These are phyloP conservation scores for Austrofundulus limnaeus DNA, from an alignment of 2,113 vertebrate genomes.

Conservation along the genomic window DNA sequence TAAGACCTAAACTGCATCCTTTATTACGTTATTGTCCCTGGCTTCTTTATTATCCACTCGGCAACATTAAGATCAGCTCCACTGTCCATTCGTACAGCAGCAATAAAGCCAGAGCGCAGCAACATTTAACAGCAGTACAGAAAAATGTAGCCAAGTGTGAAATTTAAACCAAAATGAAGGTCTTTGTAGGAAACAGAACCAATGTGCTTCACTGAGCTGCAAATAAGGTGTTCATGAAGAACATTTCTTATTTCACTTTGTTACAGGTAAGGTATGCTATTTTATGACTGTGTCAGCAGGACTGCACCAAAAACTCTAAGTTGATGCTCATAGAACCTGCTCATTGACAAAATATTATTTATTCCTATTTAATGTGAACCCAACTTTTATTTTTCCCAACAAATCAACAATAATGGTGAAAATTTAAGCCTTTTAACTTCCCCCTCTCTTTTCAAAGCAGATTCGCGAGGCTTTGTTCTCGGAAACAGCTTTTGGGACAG, in stretches of 20 bases:
- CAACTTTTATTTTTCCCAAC: no score
- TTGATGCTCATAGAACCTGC: no score
- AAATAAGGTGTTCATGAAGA: conserved; percentile 3
- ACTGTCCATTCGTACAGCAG: conserved; percentile 29
- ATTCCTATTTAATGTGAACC: no score
- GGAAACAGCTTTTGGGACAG: not conserved
- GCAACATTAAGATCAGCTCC: conserved; percentile 12
- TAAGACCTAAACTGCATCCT: conserved; percentile 33
- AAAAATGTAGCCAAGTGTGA: conserved; percentile 42
- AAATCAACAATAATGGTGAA: no score
- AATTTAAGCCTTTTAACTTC: not conserved
- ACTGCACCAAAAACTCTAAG: no score
- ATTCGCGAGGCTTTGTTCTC: not conserved
- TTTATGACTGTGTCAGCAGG: not conserved
- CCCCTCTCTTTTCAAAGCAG: not conserved
- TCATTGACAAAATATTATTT: no score
- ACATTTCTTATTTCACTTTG: conserved; percentile 4
- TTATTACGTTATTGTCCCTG: conserved; percentile 37
- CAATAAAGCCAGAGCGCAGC: conserved; percentile 20
- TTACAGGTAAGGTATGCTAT: conserved; percentile 5
- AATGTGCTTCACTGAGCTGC: conserved; percentile 9
- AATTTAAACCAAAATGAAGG: conserved; percentile 37
- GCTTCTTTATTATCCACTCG: conserved; percentile 24
- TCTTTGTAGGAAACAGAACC: conserved; percentile 19
- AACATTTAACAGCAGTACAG: conserved; percentile 21